Conservation (phyloP, 2,113 vertebrate genomes). For the Condylura cristata region DNA sequence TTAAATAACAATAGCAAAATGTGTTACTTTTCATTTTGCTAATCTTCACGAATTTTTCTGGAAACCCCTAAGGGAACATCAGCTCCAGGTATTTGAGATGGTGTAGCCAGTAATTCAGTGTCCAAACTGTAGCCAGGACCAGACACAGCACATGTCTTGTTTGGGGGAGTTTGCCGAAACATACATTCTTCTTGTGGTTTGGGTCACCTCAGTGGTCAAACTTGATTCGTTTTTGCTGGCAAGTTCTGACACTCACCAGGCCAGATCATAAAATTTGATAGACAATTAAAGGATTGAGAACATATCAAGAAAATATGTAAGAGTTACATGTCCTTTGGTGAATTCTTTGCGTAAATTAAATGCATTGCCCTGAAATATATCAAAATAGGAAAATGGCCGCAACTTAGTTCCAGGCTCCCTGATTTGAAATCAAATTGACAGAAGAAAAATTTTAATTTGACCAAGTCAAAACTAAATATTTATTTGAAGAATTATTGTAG, state of each 20-base stretch:
- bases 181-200: slow-evolving; percentile 39
- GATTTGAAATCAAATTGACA: slow-evolving; percentile 3
- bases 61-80: slow-evolving; percentile 70
- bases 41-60: slow-evolving; percentile 74
- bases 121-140: slow-evolving; percentile 35
- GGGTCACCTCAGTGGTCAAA: background rate
- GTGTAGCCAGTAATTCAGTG: slow-evolving; percentile 54
- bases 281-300: background rate
- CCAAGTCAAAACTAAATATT: background rate
- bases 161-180: background rate
- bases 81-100: slow-evolving; percentile 57
- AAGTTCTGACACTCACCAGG: background rate
- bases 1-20: slow-evolving; percentile 79
- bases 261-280: background rate
- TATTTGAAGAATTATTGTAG: background rate
- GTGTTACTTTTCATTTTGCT: slow-evolving; percentile 80
- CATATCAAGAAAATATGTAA: background rate
- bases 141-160: slow-evolving; percentile 29
- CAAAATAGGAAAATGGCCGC: background rate
- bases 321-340: background rate
- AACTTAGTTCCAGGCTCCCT: background rate
- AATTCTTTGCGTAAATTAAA: slow-evolving; percentile 36
- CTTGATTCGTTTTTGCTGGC: background rate
- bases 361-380: background rate
- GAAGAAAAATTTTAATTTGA: background rate